phyloP scores from a whole-genome alignment of 2,113 vertebrate species.

The Pampusana beccarii region DNA sequence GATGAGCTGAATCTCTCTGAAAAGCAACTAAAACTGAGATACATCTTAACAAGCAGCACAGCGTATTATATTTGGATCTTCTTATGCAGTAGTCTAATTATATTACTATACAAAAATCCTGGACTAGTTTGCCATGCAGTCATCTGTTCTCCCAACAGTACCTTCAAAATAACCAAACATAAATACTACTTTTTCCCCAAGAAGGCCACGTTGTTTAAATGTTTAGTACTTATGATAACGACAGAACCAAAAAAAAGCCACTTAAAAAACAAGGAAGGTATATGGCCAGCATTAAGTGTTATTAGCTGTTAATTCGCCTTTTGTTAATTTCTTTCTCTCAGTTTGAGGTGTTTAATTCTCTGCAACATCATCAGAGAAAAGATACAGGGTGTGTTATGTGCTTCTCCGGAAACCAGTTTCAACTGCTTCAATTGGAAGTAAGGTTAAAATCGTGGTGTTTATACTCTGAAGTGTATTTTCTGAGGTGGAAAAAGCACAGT shows the following conservation, averaged over 20 bases:
- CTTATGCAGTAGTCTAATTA: neutral
- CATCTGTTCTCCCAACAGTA: neutral
- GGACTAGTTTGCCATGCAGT: neutral
- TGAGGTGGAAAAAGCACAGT: neutral
- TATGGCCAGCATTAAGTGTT: neutral
- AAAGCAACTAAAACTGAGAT: neutral
- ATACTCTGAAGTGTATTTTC: neutral
- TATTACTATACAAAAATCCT: neutral
- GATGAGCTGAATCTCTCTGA: neutral
- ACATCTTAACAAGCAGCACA: neutral
- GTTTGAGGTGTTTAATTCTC: neutral
- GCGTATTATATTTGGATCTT: neutral
- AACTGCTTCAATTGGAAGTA: neutral
- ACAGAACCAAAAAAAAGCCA: neutral
- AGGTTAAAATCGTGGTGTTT: neutral
- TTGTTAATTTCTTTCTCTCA: neutral
- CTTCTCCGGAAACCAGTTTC: neutral
- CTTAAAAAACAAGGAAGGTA: neutral
- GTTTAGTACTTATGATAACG: neutral
- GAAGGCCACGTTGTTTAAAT: neutral
- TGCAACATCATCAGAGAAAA: neutral
- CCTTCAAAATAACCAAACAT: neutral
- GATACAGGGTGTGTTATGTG: neutral
- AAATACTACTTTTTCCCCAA: neutral
- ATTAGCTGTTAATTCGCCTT: neutral